These are phyloP conservation scores for Butastur rufipennis DNA, from an alignment of 2,113 vertebrate species.

Conservation along the genomic window DNA sequence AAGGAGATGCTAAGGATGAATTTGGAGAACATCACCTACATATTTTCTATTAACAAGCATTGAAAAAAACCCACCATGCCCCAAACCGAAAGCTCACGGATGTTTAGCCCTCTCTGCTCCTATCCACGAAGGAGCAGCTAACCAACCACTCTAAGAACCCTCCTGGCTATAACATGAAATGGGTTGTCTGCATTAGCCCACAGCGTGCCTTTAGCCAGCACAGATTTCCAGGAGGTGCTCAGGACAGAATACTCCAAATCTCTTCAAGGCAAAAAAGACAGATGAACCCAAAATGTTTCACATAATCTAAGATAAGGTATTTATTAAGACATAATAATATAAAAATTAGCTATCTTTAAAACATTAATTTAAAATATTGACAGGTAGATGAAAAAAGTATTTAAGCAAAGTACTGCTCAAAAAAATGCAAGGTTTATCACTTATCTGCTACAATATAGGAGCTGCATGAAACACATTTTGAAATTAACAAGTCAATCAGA, in stretches of 20 bases:
- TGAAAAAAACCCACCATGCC: neutral
- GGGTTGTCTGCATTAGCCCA: neutral
- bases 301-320: neutral
- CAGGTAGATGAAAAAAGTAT: conserved; percentile 30
- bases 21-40: neutral
- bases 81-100: neutral
- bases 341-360: conserved; percentile 13
- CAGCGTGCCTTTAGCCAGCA: fast-evolving
- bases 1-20: neutral
- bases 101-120: neutral
- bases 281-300: neutral
- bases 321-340: neutral
- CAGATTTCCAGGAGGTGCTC: fast-evolving
- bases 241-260: neutral
- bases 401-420: conserved; percentile 45
- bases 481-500: conserved; percentile 8
- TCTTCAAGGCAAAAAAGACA: neutral
- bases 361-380: conserved; percentile 46
- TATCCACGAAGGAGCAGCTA: neutral
- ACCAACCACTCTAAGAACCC: fast-evolving
- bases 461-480: conserved; percentile 21
- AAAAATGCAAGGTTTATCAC: conserved; percentile 34
- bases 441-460: neutral
- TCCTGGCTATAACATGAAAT: neutral
- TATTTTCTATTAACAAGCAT: neutral